Conservation (phyloP, 2,797 vertebrate genomes). For the Danio aesculapii region DNA sequence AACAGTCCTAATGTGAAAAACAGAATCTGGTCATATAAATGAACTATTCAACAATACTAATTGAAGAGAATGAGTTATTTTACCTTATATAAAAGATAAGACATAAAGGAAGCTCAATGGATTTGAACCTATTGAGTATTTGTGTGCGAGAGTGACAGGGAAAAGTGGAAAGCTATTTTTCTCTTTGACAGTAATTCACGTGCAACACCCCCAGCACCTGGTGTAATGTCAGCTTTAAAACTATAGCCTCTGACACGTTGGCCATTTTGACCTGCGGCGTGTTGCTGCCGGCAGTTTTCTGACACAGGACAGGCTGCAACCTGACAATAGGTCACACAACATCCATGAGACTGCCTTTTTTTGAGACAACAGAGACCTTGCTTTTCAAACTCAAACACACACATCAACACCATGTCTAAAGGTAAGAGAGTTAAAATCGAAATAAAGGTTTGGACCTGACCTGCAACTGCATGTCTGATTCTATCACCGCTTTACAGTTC, state of each 20-base stretch:
- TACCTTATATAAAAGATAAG: not conserved
- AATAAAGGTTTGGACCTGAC: not conserved
- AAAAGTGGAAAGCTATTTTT: conserved; percentile 30
- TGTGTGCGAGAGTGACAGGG: not conserved
- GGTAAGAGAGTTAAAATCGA: not conserved
- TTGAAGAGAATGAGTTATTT: not conserved
- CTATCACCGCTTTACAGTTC: too few relatives aligned
- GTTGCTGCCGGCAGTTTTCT: conserved; percentile 11
- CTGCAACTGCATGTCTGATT: not conserved
- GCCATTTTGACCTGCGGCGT: conserved; percentile 11
- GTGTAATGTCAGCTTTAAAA: conserved; percentile 31
- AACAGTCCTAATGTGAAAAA: too few relatives aligned
- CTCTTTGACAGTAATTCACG: conserved; percentile 14
- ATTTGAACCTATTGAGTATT: not conserved
- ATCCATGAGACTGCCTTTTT: conserved; percentile 25
- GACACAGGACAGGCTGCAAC: conserved; percentile 30
- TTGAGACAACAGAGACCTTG: not conserved
- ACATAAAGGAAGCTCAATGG: not conserved
- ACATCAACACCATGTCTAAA: conserved; percentile 13
- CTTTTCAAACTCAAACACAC: not conserved
- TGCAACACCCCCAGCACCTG: conserved; percentile 16
- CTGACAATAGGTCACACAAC: conserved; percentile 24
- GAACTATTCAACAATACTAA: not conserved
- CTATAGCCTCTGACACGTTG: conserved; percentile 26
- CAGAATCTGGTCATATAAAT: not conserved